phyloP scores from a whole-genome alignment of 1,140 invertebrate genomes.

The Heliothis subflexa region DNA sequence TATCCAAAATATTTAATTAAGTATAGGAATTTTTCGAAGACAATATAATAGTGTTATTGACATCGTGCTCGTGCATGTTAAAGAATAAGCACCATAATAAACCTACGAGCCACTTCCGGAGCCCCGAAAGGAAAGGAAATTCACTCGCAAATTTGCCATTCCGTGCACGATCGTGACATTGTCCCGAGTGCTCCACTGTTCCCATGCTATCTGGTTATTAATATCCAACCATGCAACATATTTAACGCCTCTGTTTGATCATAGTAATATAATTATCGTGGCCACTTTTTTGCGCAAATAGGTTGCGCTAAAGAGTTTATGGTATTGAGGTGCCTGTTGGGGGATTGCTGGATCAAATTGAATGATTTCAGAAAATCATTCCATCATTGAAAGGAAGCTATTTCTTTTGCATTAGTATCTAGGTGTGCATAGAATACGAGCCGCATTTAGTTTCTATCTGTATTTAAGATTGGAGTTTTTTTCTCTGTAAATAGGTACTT shows the following conservation, averaged over 20 bases:
- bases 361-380: too few relatives aligned
- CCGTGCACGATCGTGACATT: slow-evolving; percentile 65
- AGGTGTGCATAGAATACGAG: too few relatives aligned
- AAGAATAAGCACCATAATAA: slow-evolving; percentile 65
- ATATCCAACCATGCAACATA: slow-evolving; percentile 27
- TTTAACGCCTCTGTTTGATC: slow-evolving; percentile 25
- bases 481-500: too few relatives aligned
- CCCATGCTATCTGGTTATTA: slow-evolving; percentile 55
- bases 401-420: too few relatives aligned
- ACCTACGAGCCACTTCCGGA: slow-evolving; percentile 70
- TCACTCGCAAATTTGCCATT: slow-evolving; percentile 74
- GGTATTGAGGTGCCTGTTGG: too few relatives aligned
- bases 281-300: neutral
- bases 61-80: slow-evolving; percentile 72
- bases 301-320: neutral
- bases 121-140: slow-evolving; percentile 82
- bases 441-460: too few relatives aligned
- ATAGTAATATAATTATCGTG: slow-evolving; percentile 3
- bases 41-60: slow-evolving; percentile 59
- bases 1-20: neutral
- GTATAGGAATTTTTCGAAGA: slow-evolving; percentile 18
- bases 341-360: too few relatives aligned
- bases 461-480: too few relatives aligned
- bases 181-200: slow-evolving; percentile 55
- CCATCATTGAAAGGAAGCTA: too few relatives aligned